Evolutionary conservation across 2,113 vertebrate genomes (phyloP).

Genomic region (Alethe castanea): DNA sequence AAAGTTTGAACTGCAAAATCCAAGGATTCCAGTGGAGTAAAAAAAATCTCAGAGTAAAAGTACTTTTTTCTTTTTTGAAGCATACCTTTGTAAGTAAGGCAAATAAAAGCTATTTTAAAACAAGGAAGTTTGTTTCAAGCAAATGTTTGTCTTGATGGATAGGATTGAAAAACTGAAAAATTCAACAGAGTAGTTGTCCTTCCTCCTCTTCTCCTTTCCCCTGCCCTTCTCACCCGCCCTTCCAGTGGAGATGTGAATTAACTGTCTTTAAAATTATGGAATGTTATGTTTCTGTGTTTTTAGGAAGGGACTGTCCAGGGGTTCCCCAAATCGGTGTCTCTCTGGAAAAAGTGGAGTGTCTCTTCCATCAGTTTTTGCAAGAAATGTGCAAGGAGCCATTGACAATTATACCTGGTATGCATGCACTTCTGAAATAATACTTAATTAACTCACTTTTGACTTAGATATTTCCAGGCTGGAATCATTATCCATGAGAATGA

Average conservation of each 20-base stretch:
- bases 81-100: not conserved
- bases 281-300: not conserved
- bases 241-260: not conserved
- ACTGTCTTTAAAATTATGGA: not conserved
- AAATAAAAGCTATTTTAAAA: not conserved
- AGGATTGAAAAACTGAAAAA: not conserved
- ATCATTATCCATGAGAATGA: not conserved
- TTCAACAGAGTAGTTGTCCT: not conserved
- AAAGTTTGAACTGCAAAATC: not conserved
- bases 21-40: not conserved
- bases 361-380: constrained; percentile 65
- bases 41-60: not conserved
- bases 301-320: constrained; percentile 70
- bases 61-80: not conserved
- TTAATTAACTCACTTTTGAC: not conserved
- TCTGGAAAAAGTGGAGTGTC: constrained; percentile 41
- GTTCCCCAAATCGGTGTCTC: not conserved
- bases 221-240: fast-evolving
- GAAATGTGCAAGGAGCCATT: constrained; percentile 68
- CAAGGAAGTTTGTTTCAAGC: not conserved
- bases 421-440: not conserved
- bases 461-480: not conserved
- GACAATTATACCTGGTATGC: constrained; percentile 66
- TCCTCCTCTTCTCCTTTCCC: not conserved
- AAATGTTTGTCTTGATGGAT: not conserved